Evolutionary conservation across 2,797 vertebrate genomes (phyloP), one percentile per base, ranked within the genome.

Genomic region (Meriones psammophilus): DNA sequence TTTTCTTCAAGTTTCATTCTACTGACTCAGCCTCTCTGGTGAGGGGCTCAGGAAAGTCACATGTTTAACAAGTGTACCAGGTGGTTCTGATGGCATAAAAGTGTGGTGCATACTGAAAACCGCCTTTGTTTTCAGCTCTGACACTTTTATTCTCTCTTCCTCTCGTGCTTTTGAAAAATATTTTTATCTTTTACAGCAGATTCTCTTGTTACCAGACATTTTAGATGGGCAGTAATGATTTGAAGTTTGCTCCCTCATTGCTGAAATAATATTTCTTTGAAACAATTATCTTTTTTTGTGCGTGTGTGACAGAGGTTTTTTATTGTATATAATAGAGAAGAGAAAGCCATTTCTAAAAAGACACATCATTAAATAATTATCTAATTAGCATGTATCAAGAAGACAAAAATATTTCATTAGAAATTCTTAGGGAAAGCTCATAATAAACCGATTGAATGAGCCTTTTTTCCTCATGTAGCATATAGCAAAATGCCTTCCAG

Each of bases 321-420:
- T 58, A 98, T 98, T 98, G 97, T 97, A 97, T 97, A 98, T 98
- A 98, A 98, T 98, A 98, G 98, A 98, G 97, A 98, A 97, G 33
- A 39, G 97, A 96, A 97, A 98, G 96, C 97, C 98, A 98, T 99
- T 98, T 58, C 97, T 76, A 97, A 98, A 88, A 98, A 97, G 97
- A 98, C 98, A 98, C 95, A 88, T 97, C 98, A 97, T 98, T 98
- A 98, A 98, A 98, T 98, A 98, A 98, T 98, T 98, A 98, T 98
- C 98, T 98, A 98, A 98, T 98, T 99, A 98, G 97, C 96, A 97
- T 97, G 96, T 74, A 42, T 97, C 97, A 98, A 94, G 97, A 98
- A 98, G 98, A 97, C 97, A 98, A 98, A 98, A 99, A 98, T 98
- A 98, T 98, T 98, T 96, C 96, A 92, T 95, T 96, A 87, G 80